phyloP scores from a whole-genome alignment of 2,113 vertebrate genomes.

The Sporophila hypoxantha region DNA sequence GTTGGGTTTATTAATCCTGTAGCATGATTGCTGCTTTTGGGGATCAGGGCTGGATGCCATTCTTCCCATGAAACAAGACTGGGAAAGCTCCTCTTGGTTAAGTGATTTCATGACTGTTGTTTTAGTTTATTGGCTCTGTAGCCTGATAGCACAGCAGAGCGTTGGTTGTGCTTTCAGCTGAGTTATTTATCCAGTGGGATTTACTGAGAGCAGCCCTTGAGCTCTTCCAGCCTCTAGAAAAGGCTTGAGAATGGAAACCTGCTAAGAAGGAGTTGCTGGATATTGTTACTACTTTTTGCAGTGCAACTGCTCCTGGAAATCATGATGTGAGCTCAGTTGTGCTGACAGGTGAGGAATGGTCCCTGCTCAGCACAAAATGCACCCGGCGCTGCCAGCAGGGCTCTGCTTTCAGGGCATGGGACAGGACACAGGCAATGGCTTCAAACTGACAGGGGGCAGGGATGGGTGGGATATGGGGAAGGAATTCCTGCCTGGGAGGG shows the following conservation, averaged over 20 bases:
- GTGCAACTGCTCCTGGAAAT: background rate
- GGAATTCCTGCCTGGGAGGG: accelerated
- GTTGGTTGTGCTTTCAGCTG: background rate
- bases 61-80: slow-evolving; percentile 31
- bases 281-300: background rate
- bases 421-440: background rate
- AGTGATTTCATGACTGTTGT: slow-evolving; percentile 33
- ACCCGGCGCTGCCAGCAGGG: accelerated
- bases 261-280: background rate
- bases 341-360: background rate
- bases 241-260: background rate
- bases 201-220: background rate
- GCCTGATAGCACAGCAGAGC: slow-evolving; percentile 2
- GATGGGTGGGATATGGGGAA: accelerated
- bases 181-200: slow-evolving; percentile 7
- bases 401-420: background rate
- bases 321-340: background rate
- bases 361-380: background rate
- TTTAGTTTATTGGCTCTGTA: slow-evolving; percentile 43
- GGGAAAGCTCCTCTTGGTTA: slow-evolving; percentile 43
- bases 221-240: background rate
- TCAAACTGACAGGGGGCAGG: background rate
- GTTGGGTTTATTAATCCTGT: slow-evolving; percentile 9
- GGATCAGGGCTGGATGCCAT: slow-evolving; percentile 20
- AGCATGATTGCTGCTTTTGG: slow-evolving; percentile 19